Evolutionary conservation across 2,113 vertebrate genomes (phyloP), one percentile per base, ranked within the genome.

Genomic region (Nansenia antarctica): DNA sequence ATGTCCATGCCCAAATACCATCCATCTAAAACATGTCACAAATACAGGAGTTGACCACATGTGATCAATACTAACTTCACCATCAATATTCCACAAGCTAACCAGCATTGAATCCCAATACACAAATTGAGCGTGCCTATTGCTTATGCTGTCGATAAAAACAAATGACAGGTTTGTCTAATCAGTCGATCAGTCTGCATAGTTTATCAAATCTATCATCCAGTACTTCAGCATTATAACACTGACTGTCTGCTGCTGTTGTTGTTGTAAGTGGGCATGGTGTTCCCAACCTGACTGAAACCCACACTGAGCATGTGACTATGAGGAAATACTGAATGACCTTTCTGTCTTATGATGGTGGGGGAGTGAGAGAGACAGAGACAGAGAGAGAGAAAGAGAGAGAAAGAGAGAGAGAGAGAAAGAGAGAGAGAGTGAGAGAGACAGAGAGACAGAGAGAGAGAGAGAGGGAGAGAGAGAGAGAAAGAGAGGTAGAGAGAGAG

Each of bases 51-150:
- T n/a, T n/a, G 62, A 77, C 69, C 65, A 30, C 39, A 39, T 54
- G 4, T 49, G 68, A 79, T 87, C 85, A 74, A 52, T 24, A 24
- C 9, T n/a, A n/a, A n/a, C n/a, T n/a, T n/a, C n/a, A n/a, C n/a
- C n/a, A n/a, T 52, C 49, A 24, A 52, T 11, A 52, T 52, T 52
- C n/a, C 49, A 22, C 49, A 22, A 52, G 9, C 20, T 5, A 52
- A 24, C 8, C 1, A 24, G 18, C 49, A 52, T 20, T 52, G 7
- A 52, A n/a, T 52, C 20, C 12, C 49, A 52, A 2, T 22, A 52
- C 9, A 24, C 1, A 55, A 55, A 55, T 27, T 49, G n/a, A 49
- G n/a, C 45, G 20, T 49, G 15, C 8, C n/a, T 49, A 49, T 8
- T 49, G 45, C n/a, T 20, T 1, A 5, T 49, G 14, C n/a, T 49